Evolutionary conservation across 2,797 vertebrate species (phyloP), one percentile per base, ranked within the genome.

Genomic region (Limosa lapponica): DNA sequence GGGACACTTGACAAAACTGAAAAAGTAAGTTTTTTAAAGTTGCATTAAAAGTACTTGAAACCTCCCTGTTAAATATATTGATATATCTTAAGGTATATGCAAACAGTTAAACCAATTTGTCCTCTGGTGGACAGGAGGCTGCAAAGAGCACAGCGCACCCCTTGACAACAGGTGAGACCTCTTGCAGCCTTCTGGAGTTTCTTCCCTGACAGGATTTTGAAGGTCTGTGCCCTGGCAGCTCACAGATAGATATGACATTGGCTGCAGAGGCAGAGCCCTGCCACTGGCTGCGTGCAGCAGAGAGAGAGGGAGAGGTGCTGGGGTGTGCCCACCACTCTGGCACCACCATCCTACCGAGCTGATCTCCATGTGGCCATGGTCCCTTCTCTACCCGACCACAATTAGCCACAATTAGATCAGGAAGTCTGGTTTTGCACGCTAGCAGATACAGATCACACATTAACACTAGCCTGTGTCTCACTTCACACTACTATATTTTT

Each of bases 321-420:
- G 10, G 16, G n/a, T 61, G 18, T 36, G 22, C 43, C 41, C 61
- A 43, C 14, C 4, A 9, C 18, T 23, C 37, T 44, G 16, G 18
- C 36, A 43, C 24, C 37, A 41, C 18, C 16, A 43, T 17, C 8
- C n/a, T 17, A 5, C 11, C 1, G 1, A 59, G 23, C 62, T 58
- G 34, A 41, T 37, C 43, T n/a, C 43, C 1, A 0, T 0, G 2
- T 2, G 1, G 16, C 49, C 39, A 19, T 1, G 3, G 7, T n/a
- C 30, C 16, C 16, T 72, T 28, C 36, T 59, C 65, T 17, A 6
- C 16, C 22, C 1, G 1, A 13, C 9, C 17, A 37, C 20, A 16
- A 5, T 15, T 17, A 88, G 51, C 14, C 34, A 46, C 25, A 51
- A n/a, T n/a, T n/a, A n/a, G 28, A 30, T 66, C n/a, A 43, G 14